These are phyloP conservation scores for Callospermophilus lateralis DNA, from an alignment of 2,113 vertebrate species.

Conservation along the genomic window DNA sequence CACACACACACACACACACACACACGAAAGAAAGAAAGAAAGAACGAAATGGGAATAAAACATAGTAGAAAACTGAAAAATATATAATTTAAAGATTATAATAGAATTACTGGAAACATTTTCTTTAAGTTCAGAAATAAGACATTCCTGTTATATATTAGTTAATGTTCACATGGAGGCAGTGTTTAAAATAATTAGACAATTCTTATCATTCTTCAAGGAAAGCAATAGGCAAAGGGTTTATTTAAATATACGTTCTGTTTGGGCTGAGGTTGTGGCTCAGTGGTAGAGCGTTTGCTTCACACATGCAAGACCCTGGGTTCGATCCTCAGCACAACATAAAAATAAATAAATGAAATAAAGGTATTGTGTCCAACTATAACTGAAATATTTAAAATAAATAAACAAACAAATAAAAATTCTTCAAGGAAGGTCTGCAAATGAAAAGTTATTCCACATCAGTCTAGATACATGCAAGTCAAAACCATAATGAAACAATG, in stretches of 20 bases:
- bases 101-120: neutral
- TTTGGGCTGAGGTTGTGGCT: no score
- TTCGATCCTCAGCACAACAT: no score
- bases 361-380: no score
- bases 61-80: neutral
- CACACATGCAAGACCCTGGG: no score
- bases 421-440: neutral
- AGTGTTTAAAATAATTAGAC: neutral
- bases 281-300: no score
- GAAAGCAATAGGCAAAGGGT: neutral
- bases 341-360: no score
- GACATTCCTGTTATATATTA: neutral
- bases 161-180: neutral
- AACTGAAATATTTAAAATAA: no score
- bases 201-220: neutral
- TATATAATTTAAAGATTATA: neutral
- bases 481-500: neutral
- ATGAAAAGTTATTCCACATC: neutral
- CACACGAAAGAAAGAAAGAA: no score
- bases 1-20: no score
- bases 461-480: neutral
- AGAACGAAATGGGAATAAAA: neutral
- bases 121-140: slow-evolving; percentile 36
- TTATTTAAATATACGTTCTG: neutral
- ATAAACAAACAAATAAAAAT: neutral